Evolutionary conservation across 2,113 vertebrate species (phyloP), one percentile per base, ranked within the genome.

Genomic region (Trachemys scripta): DNA sequence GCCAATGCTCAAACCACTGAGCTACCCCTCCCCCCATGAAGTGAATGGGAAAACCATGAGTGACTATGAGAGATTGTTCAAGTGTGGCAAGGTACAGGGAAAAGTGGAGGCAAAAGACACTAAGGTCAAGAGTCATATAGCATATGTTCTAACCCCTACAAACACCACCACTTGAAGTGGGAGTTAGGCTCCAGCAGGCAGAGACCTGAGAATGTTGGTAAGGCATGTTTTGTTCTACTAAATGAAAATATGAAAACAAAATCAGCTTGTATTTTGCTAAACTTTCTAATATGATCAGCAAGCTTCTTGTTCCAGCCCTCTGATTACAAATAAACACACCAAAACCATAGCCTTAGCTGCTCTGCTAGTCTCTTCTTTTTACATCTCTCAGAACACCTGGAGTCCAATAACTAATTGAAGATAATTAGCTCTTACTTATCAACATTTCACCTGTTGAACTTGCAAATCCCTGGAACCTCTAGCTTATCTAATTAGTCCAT

Each of bases 301-400:
- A 69, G 16, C 17, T n/a, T n/a, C 25, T 57, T 25, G 38, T 24
- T 38, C 10, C 3, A 3, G 25, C 22, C 25, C 45, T 6, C 29
- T 42, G 51, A 86, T 56, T 25, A 17, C 59, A 53, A 80, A 75
- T 17, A 10, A 84, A 69, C 16, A 69, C 65, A 17, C 6, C 31
- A 35, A 16, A 65, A 19, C 5, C 9, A 69, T 24, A 35, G 29
- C 4, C 19, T 31, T 57, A 12, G 5, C 80, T 47, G 13, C 11
- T 88, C 25, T 20, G n/a, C 12, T 38, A 35, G 69, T 7, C 79
- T 10, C 5, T 59, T 82, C 45, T 50, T 47, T 5, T 20, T 1
- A 0, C 4, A 13, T 65, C 54, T 4, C 19, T 8, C 22, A 13
- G 50, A 12, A 16, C 25, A 54, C 54, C 14, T 0, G 0, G 25